Evolutionary conservation across 2,888 invertebrate genomes (phyloP), one percentile per base, ranked within the genome.

Genomic region (Empis stercorea): DNA sequence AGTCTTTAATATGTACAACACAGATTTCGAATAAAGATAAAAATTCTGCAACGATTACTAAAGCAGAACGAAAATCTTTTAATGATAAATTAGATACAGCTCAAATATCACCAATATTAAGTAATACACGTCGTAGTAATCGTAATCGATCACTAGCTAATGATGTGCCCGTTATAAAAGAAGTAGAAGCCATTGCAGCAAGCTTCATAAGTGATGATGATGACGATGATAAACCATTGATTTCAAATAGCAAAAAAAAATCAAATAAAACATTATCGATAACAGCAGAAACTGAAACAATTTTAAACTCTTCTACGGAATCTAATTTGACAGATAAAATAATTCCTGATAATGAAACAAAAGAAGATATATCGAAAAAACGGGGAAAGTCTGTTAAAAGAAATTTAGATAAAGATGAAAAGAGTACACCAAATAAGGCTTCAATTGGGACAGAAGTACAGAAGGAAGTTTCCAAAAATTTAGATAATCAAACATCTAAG

Each of bases 151-250:
- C 40, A n/a, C 41, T 30, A 7, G 2, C 30, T 23, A 17, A 43
- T 11, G 9, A 14, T 10, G 30, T 15, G 7, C 13, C 40, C 4
- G 41, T 47, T 10, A 45, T 49, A 14, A 56, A 48, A 40, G 54
- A 52, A 46, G 47, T 55, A 30, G 54, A 57, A 53, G 57, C 54
- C 43, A 58, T 56, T 39, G 53, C 54, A 44, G 55, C 55, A 9
- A 54, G 55, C 45, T 56, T 55, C 41, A 36, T 56, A 16, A 50
- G 43, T n/a, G 50, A 54, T 23, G 49, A 52, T 10, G 53, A 52
- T 32, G 50, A 55, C 30, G 49, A 45, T 16, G 43, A 46, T 42
- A 30, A 41, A 10, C n/a, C n/a, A 2, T 9, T 27, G 23, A 27
- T 27, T 27, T 27, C 9, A 27, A 27, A 9, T 27, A 27, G 23